A percentile compares a stretch with the other conserved stretches of the same genome.
Conservation (phyloP, 2,888 invertebrate genomes). For the Amblyjoppa proteus region DNA sequence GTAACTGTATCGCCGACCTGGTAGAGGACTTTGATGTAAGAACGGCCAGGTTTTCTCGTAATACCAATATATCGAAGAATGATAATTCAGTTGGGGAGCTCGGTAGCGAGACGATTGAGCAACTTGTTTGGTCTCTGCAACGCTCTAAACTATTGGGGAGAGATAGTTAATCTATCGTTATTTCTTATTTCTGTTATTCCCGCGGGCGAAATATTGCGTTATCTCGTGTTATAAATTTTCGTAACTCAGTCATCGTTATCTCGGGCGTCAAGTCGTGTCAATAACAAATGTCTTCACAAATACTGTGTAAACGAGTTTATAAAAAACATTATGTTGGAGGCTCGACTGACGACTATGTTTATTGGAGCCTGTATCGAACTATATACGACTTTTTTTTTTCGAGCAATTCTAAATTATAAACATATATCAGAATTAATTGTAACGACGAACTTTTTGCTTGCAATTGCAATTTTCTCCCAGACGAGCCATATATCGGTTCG, state of each 20-base stretch:
- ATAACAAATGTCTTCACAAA: conserved; percentile 35
- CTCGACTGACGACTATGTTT: conserved; percentile 47
- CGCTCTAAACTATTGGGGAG: conserved; percentile 18
- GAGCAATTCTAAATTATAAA: neutral
- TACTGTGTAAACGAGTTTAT: neutral
- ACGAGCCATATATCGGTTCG: conserved; percentile 67
- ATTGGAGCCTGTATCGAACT: neutral
- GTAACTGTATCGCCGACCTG: conserved; percentile 49
- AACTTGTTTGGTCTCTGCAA: conserved; percentile 60
- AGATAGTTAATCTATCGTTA: conserved; percentile 24
- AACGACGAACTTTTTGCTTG: conserved; percentile 63
- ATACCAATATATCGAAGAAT: neutral
- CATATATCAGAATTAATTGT: neutral
- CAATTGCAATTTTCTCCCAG: conserved; percentile 73
- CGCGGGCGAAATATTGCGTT: conserved; percentile 20
- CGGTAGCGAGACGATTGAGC: conserved; percentile 37
- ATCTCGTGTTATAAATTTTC: conserved; percentile 33
- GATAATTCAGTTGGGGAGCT: neutral
- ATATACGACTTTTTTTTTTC: neutral
- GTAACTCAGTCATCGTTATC: conserved; percentile 54
- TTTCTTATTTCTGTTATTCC: conserved; percentile 24
- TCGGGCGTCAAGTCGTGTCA: neutral
- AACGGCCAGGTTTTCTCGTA: neutral
- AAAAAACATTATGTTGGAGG: conserved; percentile 37
- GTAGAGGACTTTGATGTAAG: neutral